phyloP scores from a whole-genome alignment of 2,888 invertebrate genomes.

The Merodon equestris region DNA sequence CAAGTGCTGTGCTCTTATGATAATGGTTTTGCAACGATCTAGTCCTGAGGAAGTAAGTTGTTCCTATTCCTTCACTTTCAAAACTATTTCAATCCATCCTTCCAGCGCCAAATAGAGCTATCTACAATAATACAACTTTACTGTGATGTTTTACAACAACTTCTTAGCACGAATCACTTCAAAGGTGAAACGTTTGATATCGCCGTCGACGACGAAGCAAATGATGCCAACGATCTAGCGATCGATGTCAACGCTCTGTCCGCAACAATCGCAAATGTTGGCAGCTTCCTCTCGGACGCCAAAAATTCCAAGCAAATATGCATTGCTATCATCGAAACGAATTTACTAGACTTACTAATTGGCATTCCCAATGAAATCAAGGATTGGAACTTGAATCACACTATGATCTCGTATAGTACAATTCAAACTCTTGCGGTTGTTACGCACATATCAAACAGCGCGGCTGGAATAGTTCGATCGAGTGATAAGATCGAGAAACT shows the following conservation, averaged over 20 bases:
- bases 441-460: constrained; percentile 72
- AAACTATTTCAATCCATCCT: constrained; percentile 54
- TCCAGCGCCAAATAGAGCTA: constrained; percentile 82
- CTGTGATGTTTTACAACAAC: constrained; percentile 77
- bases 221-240: constrained; percentile 71
- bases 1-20: constrained; percentile 81
- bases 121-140: constrained; percentile 78
- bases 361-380: constrained; percentile 76
- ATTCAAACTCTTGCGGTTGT: constrained; percentile 74
- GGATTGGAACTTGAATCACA: constrained; percentile 75
- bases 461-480: constrained; percentile 72
- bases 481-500: constrained; percentile 74
- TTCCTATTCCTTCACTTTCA: background rate
- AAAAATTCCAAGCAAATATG: constrained; percentile 72
- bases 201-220: constrained; percentile 71
- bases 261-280: constrained; percentile 76
- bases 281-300: constrained; percentile 73
- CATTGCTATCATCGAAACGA: constrained; percentile 77
- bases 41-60: constrained; percentile 80
- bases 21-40: constrained; percentile 81
- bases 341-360: constrained; percentile 77
- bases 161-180: constrained; percentile 76
- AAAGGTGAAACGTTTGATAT: constrained; percentile 74
- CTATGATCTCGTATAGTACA: constrained; percentile 73
- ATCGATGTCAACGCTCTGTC: constrained; percentile 77